Base-by-base conservation (phyloP, 2,797 vertebrate species). In the Florisuga fusca region DNA sequence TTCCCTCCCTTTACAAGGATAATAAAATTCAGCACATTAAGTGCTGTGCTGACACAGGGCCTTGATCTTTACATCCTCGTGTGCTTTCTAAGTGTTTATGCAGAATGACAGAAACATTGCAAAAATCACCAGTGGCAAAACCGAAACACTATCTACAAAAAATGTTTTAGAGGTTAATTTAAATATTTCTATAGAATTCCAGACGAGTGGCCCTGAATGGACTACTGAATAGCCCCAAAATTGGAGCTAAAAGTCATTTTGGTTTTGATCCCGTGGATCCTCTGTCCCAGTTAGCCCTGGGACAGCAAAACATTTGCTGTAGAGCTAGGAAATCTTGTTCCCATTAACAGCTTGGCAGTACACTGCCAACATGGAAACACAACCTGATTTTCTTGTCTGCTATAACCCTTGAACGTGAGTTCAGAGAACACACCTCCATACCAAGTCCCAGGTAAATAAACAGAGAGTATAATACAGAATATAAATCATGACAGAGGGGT, bases 231-330 rank as follows among this genome's bases (percentile, higher is more conserved):
- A 22, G 16, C 15, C 15, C 10, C 45, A 11, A 76, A 71, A 68
- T 1, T 0, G 0, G 33, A 57, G n/a, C 20, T 81, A n/a, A 18
- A 81, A 67, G 26, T 1, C 0, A 20, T 7, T 68, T 64, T 31
- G 21, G 0, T 50, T 84, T 72, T 38, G 80, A 48, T n/a, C 0
- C 0, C 9, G 14, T 84, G 23, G 33, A 48, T 55, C 43, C n/a
- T 61, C 43, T 63, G 51, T 41, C 34, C 71, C 73, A 38, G 21
- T 19, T 8, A 75, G 34, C 38, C 34, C 21, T 67, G 67, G 43
- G n/a, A n/a, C n/a, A n/a, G 61, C n/a, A 41, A 80, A 43, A 46
- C 13, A 43, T 71, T 38, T 83, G 26, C 87, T 61, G 62, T 2
- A 55, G 50, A 54, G n/a, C 27, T 17, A 17, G 57, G 61, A 96